phyloP scores from a whole-genome alignment of 1,140 invertebrate species.

The Spodoptera litura region DNA sequence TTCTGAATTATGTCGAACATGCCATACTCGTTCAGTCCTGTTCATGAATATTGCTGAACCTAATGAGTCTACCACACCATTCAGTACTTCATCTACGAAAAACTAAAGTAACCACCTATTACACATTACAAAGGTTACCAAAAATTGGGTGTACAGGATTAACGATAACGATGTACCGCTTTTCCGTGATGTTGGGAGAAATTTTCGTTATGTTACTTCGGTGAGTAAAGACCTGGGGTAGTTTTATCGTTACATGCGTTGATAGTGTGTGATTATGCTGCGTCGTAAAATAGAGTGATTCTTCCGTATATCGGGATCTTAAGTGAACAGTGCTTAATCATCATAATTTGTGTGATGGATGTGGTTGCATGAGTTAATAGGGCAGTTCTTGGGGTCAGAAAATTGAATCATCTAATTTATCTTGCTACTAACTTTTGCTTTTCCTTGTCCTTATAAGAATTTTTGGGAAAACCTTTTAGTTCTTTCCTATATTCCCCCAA shows the following conservation, averaged over 20 bases:
- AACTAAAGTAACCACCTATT: not conserved
- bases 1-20: slow-evolving; percentile 8
- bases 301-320: too few relatives aligned
- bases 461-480: too few relatives aligned
- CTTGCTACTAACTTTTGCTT: too few relatives aligned
- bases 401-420: too few relatives aligned
- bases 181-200: not conserved
- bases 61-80: slow-evolving; percentile 2
- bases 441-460: too few relatives aligned
- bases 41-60: slow-evolving; percentile 16
- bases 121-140: not conserved
- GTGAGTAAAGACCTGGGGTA: not conserved
- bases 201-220: not conserved
- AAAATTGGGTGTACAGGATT: not conserved
- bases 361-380: too few relatives aligned
- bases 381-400: too few relatives aligned
- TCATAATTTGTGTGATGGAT: too few relatives aligned
- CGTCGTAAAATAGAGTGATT: not conserved
- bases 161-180: slow-evolving; percentile 5
- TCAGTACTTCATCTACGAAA: not conserved
- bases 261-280: not conserved
- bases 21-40: not conserved
- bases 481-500: too few relatives aligned
- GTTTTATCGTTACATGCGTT: not conserved
- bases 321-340: too few relatives aligned